Evolutionary conservation across 2,797 vertebrate genomes (phyloP).

Genomic region (Prunella strophiata): DNA sequence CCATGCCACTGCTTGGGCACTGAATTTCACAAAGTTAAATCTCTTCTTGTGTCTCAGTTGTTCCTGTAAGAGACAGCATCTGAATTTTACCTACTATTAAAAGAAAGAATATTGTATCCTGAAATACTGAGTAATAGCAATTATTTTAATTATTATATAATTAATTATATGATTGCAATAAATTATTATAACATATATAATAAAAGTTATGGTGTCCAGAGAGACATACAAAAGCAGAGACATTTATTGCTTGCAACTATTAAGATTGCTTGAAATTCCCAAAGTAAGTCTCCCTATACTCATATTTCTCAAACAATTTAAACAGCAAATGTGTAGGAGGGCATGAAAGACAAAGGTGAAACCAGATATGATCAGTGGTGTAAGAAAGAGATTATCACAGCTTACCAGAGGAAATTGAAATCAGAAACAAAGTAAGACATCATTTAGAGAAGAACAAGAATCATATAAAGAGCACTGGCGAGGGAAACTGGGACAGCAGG

Average conservation of each 20-base stretch:
- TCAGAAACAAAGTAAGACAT: background rate
- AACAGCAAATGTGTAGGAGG: background rate
- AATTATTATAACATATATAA: background rate
- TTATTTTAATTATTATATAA: background rate
- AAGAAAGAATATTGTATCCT: background rate
- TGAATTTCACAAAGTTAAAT: constrained; percentile 84
- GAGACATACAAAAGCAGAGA: background rate
- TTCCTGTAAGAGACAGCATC: constrained; percentile 75
- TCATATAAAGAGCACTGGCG: background rate
- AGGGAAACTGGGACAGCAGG: background rate
- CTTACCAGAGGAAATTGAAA: background rate
- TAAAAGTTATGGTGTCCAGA: background rate
- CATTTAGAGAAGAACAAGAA: background rate
- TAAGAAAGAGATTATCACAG: background rate
- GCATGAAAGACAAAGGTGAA: background rate
- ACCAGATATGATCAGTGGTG: background rate
- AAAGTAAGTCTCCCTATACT: background rate
- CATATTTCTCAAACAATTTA: background rate
- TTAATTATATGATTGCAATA: background rate
- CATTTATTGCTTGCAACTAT: background rate
- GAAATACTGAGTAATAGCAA: background rate
- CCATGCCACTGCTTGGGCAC: constrained; percentile 77
- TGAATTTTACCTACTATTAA: constrained; percentile 13
- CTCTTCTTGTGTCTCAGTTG: constrained; percentile 80
- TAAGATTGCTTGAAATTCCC: background rate